phyloP scores from a whole-genome alignment of 2,113 vertebrate species.

The Phalacrocorax pelagicus region DNA sequence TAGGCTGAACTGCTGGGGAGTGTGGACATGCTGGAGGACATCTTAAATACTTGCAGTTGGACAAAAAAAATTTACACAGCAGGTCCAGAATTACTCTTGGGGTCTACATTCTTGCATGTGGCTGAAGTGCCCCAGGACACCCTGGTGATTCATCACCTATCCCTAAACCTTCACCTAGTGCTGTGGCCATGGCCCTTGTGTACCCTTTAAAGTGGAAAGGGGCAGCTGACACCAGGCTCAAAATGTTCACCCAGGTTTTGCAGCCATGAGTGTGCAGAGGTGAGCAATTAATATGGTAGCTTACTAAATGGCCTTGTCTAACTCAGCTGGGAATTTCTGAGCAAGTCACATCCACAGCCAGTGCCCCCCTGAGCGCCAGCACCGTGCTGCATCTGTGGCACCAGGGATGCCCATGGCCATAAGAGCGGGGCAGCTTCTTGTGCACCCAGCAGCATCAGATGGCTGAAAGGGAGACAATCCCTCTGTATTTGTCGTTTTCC shows the following conservation, averaged over 20 bases:
- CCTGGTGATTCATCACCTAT: no score
- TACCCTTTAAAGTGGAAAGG: not conserved
- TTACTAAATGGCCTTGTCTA: not conserved
- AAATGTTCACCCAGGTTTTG: accelerated
- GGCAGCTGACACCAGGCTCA: not conserved
- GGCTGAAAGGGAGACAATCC: not conserved
- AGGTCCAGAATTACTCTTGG: not conserved
- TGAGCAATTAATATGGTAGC: not conserved
- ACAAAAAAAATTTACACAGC: not conserved
- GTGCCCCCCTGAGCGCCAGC: not conserved
- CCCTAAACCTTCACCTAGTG: not conserved
- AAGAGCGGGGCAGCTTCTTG: not conserved
- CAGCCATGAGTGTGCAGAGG: not conserved
- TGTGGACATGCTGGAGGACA: not conserved
- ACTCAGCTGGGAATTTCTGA: not conserved
- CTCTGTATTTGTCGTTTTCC: not conserved
- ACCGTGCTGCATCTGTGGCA: not conserved
- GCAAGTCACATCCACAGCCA: no score
- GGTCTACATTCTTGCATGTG: not conserved
- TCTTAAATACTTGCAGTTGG: not conserved
- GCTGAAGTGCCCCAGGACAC: not conserved
- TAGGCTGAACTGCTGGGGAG: not conserved
- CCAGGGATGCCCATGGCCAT: accelerated
- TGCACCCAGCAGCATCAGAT: not conserved
- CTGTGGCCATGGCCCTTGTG: not conserved